Conservation (phyloP, 2,113 vertebrate species). For the Gnathonemus echidnorhynchus region DNA sequence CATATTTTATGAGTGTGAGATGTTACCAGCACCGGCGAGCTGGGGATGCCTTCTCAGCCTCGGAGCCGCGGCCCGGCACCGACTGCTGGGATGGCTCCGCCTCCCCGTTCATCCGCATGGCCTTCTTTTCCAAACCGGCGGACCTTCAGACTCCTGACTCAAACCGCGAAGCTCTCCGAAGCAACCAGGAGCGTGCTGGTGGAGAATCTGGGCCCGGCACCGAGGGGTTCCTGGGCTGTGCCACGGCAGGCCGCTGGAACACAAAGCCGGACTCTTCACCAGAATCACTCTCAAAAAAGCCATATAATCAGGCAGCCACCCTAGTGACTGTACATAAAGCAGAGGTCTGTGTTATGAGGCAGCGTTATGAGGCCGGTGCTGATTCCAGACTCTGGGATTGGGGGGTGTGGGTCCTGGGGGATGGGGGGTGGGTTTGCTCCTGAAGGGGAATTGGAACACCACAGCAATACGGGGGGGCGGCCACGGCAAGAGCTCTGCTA, state of each 20-base stretch:
- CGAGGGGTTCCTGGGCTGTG: background rate
- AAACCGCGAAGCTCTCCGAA: background rate
- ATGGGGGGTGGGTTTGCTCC: background rate
- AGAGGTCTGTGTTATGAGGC: background rate
- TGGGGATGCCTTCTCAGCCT: constrained; percentile 25
- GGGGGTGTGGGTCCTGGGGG: background rate
- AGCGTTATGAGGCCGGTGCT: background rate
- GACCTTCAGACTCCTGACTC: background rate
- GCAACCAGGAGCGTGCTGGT: background rate
- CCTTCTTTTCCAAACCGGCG: background rate
- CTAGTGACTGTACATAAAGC: background rate
- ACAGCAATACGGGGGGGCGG: background rate
- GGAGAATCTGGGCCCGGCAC: no score
- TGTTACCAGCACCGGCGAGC: background rate
- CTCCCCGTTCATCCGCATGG: background rate
- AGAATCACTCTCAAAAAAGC: background rate
- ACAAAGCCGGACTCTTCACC: background rate
- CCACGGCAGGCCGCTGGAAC: background rate
- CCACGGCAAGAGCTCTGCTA: background rate
- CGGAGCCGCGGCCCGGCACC: background rate
- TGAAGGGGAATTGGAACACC: background rate
- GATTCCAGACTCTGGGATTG: background rate
- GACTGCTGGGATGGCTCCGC: background rate
- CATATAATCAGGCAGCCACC: background rate
- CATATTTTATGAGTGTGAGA: constrained; percentile 25